These are phyloP conservation scores for Sebastes itinus DNA, from an alignment of 2,797 vertebrate genomes.

Conservation along the genomic window DNA sequence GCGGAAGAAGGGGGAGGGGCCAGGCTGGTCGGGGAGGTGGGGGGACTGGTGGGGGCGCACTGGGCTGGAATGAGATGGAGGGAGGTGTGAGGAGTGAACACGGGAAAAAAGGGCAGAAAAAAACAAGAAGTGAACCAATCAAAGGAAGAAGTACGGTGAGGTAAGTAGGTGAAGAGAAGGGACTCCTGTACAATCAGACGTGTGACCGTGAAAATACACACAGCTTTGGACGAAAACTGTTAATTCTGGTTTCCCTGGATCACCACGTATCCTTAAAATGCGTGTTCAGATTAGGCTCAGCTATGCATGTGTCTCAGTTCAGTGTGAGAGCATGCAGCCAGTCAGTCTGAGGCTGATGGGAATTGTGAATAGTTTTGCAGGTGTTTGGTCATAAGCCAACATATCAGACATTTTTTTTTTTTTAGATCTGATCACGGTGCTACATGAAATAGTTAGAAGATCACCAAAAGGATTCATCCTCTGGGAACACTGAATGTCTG, in stretches of 20 bases:
- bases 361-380: no score
- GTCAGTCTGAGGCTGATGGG: no score
- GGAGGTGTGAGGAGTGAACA: constrained; percentile 11
- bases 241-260: background rate
- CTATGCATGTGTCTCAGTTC: background rate
- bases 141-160: background rate
- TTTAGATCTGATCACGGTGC: no score
- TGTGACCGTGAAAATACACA: background rate
- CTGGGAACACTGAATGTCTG: no score
- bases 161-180: background rate
- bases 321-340: no score
- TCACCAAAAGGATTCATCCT: no score
- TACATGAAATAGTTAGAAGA: no score
- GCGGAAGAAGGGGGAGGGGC: constrained; percentile 85
- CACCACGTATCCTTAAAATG: background rate
- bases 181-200: background rate
- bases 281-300: background rate
- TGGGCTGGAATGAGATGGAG: constrained; percentile 84
- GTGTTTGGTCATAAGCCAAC: background rate
- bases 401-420: background rate
- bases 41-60: constrained; percentile 88
- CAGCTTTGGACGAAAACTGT: background rate
- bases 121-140: constrained; percentile 25
- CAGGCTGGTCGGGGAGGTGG: constrained; percentile 89
- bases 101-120: constrained; percentile 23